phyloP scores from a whole-genome alignment of 2,113 vertebrate species.

The Leucopsar rothschildi region DNA sequence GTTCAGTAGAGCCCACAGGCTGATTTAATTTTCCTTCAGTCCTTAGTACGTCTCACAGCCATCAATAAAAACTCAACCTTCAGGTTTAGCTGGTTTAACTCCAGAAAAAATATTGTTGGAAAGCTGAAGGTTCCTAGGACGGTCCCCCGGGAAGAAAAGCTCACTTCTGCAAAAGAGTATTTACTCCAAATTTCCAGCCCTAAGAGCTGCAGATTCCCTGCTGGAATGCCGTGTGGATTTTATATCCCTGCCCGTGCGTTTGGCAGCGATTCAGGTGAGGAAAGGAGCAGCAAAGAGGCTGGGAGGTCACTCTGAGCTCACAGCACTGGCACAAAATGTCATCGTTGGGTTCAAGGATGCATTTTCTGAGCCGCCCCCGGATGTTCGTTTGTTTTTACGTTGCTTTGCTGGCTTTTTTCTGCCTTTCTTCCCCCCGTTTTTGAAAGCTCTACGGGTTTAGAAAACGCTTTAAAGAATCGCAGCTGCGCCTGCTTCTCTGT shows the following conservation, averaged over 20 bases:
- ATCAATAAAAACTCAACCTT: slow-evolving; percentile 59
- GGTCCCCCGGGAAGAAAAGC: background rate
- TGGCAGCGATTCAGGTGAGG: background rate
- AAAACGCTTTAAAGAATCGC: background rate
- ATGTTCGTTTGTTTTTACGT: rapidly evolving
- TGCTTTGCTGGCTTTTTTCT: background rate
- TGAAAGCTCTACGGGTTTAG: background rate
- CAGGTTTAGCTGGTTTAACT: slow-evolving; percentile 48
- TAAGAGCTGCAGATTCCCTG: background rate
- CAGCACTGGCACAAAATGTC: background rate
- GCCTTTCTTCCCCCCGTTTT: rapidly evolving
- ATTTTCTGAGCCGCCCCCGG: background rate
- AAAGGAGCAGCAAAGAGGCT: background rate
- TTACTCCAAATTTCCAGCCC: slow-evolving; percentile 32
- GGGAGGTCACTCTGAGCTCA: background rate
- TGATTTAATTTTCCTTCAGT: slow-evolving; percentile 42
- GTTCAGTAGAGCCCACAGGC: slow-evolving; percentile 31
- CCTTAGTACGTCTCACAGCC: slow-evolving; percentile 49
- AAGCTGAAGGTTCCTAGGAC: slow-evolving; percentile 26
- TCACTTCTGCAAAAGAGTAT: slow-evolving; percentile 14
- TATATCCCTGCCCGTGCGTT: background rate
- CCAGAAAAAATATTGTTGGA: slow-evolving; percentile 14
- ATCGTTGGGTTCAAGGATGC: background rate
- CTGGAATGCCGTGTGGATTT: background rate
- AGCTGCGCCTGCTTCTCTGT: rapidly evolving